Evolutionary conservation across 35 echinoderm and acorn worm genomes (phyloP).

Genomic region (Ptychodera flava): DNA sequence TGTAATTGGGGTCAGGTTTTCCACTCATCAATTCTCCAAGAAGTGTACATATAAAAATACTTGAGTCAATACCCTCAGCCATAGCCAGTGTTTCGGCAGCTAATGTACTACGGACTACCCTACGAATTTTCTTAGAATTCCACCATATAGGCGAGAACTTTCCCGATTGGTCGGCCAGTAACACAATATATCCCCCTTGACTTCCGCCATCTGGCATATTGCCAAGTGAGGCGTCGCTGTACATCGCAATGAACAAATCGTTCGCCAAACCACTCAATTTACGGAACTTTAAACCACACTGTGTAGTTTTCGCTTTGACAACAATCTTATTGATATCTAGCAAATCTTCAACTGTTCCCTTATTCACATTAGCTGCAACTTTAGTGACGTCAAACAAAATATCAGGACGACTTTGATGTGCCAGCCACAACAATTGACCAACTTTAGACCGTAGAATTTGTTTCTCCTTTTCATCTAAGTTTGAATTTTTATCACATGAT

Average conservation of each 20-base stretch:
- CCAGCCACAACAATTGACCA: constrained; percentile 21
- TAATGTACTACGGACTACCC: constrained; percentile 25
- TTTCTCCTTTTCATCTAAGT: constrained; percentile 9
- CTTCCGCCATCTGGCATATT: constrained; percentile 52
- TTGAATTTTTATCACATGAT: neutral
- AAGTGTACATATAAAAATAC: constrained; percentile 15
- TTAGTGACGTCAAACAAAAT: constrained; percentile 46
- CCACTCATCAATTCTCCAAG: constrained; percentile 15
- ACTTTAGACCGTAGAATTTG: constrained; percentile 11
- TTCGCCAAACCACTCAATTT: constrained; percentile 4
- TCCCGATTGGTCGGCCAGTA: constrained; percentile 25
- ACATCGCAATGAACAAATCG: constrained; percentile 39
- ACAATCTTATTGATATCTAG: constrained; percentile 32
- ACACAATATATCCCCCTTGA: constrained; percentile 38
- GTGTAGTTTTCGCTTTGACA: constrained; percentile 25
- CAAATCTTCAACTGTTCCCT: constrained; percentile 27
- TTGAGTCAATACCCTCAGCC: neutral
- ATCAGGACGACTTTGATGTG: constrained; percentile 43
- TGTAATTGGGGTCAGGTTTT: neutral
- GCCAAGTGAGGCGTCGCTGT: constrained; percentile 35
- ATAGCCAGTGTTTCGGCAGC: constrained; percentile 26
- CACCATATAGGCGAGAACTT: constrained; percentile 25
- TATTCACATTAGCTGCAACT: constrained; percentile 36
- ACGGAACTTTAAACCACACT: constrained; percentile 23
- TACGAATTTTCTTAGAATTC: constrained; percentile 38